A percentile compares a stretch with the other conserved stretches of the same genome.
phyloP scores from a whole-genome alignment of 53 echinoderm and acorn worm genomes.

The Apostichopus leukothele region DNA sequence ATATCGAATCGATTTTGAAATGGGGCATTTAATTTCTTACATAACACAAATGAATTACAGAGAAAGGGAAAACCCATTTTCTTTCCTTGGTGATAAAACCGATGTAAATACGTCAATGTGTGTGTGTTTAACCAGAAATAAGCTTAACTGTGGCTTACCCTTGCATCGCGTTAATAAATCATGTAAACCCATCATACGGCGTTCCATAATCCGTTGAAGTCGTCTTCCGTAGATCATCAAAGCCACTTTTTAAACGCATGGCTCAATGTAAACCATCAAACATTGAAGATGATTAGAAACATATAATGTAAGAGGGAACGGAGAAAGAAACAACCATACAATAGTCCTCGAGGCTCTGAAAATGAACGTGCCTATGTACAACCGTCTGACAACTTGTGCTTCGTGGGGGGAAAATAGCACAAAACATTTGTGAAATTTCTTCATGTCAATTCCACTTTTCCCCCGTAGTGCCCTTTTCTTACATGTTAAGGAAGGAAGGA shows the following conservation, averaged over 20 bases:
- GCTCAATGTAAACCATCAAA: not conserved
- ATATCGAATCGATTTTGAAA: too few species aligned
- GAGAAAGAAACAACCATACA: not conserved
- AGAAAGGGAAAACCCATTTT: not conserved
- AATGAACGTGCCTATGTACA: not conserved
- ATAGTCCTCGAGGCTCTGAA: not conserved
- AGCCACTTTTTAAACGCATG: not conserved
- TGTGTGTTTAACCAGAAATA: not conserved
- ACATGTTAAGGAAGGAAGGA: too few species aligned
- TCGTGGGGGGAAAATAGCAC: not conserved
- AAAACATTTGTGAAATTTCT: not conserved
- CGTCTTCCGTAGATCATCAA: not conserved
- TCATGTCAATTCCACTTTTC: not conserved
- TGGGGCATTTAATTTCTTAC: too few species aligned
- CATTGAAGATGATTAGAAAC: not conserved
- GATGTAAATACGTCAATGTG: not conserved
- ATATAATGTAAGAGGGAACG: not conserved
- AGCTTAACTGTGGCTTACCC: not conserved
- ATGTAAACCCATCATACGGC: not conserved
- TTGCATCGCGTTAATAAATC: not conserved
- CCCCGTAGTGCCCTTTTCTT: too few species aligned
- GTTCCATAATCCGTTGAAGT: not conserved
- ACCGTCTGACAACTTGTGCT: not conserved
- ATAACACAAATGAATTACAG: too few species aligned
- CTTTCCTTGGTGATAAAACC: not conserved